Base-by-base conservation (phyloP, 2,888 invertebrate species). In the Nemapogon koenigi region DNA sequence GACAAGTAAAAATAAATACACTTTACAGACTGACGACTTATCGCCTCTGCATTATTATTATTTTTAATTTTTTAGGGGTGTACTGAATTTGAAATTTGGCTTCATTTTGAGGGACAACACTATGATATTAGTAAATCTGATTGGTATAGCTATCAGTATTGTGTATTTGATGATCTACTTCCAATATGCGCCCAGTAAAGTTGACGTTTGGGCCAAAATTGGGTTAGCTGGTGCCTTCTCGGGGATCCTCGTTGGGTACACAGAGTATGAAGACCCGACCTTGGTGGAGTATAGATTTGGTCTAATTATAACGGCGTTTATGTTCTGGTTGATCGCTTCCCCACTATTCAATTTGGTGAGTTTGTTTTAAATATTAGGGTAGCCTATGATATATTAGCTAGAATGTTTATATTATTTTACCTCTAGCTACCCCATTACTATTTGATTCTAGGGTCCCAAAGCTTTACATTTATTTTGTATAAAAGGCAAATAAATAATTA, bases 71-170 rank as follows among this genome's bases (percentile, higher is more conserved):
- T 73, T 43, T 66, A 93, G 93, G 69, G 84, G 86, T 38, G 59
- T 86, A 28, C 73, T 93, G 40, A 89, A 89, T 81, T 72, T 94
- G 43, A 87, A 89, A 54, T 90, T 88, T 65, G 91, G 89, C 13
- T 67, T 83, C 46, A 79, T 94, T 30, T 73, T 93, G 42, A 73
- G 83, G 32, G 94, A 94, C 56, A 66, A 80, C 46, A 85, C 85
- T 1, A 91, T 92, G 87, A 86, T 90, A 33, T 82, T 82, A 53
- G 89, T 92, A 14, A 94, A 94, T 63, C 55, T 88, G 35, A 83
- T 87, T 51, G 93, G 91, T 43, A 70, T 89, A 42, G 64, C 81
- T 0, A 68, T 91, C 36, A 93, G 90, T 59, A 55, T 83, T 2
- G 42, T 83, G 3, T 94, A 92, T 58, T 62, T 86, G 41, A 45